Conservation (phyloP, 1,140 invertebrate species). For the Physella acuta region DNA sequence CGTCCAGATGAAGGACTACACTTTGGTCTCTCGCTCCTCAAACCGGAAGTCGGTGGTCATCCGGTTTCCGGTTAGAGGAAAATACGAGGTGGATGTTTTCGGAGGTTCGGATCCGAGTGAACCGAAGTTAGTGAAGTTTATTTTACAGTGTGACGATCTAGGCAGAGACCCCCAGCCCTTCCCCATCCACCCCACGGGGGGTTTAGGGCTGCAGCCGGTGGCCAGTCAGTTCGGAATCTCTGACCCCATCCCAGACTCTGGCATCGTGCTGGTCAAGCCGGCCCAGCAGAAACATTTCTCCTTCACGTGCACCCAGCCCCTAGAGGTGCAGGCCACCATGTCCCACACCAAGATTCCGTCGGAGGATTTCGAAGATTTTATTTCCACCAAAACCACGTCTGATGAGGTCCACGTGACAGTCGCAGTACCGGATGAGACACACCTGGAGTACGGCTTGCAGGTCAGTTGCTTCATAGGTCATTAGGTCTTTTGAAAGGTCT, state of each 20-base stretch:
- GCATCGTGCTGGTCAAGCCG: conserved; percentile 29
- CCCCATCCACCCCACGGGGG: conserved; percentile 38
- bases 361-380: neutral
- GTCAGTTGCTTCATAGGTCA: too few species aligned
- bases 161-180: conserved; percentile 35
- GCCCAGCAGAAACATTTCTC: conserved; percentile 28
- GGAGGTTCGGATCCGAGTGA: neutral
- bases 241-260: conserved; percentile 27
- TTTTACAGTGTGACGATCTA: conserved; percentile 33
- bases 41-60: conserved; percentile 1
- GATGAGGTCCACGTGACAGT: conserved; percentile 2
- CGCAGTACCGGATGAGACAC: conserved; percentile 6
- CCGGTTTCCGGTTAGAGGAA: conserved; percentile 6
- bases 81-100: conserved; percentile 12
- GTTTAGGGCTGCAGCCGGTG: conserved; percentile 35
- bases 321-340: conserved; percentile 29
- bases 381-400: neutral
- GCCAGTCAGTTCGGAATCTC: conserved; percentile 31
- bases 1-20: neutral
- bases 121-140: conserved; percentile 28
- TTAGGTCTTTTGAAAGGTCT: too few species aligned
- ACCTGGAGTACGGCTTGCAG: conserved; percentile 18
- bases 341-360: conserved; percentile 14
- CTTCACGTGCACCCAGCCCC: conserved; percentile 26
- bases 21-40: neutral